Base-by-base conservation (phyloP, 2,888 invertebrate species). In the Enchytraeus crypticus region DNA sequence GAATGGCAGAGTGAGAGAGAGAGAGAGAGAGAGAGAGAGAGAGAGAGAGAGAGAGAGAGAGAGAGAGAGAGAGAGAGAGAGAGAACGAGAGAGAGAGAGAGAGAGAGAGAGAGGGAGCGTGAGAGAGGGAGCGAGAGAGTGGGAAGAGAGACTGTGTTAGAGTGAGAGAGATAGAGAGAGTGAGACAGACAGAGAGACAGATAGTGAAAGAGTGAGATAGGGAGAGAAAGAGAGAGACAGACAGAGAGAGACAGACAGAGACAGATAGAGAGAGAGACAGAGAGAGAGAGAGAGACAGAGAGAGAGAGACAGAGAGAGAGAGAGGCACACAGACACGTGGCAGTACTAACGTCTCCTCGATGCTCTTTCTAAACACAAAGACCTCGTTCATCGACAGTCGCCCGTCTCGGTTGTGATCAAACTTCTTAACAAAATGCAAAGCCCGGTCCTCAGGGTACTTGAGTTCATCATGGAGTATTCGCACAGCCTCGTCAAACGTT, bases 271-370 rank as follows among this genome's bases (percentile, higher is more conserved):
- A n/a, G n/a, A n/a, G n/a, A n/a, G n/a, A n/a, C n/a, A n/a, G n/a
- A n/a, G n/a, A n/a, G 49, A 49, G 49, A 49, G 49, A 49, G 49
- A 49, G 21, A 49, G 49, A 49, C 18, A 49, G 49, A 49, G 49
- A 49, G 49, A 49, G 49, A 49, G 23, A 49, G 23, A 49, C 8
- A 49, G 23, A 59, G 1, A 53, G 18, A 30, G 27, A 51, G 18
- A 1, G 30, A 38, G 5, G 21, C 5, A n/a, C 8, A 18, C 3
- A 30, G n/a, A n/a, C n/a, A n/a, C n/a, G n/a, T n/a, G n/a, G n/a
- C n/a, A n/a, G 27, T n/a, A 63, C 64, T 64, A 32, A 67, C 67
- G 67, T 67, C 32, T 67, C 67, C 27, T 65, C 60, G 47, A 67
- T 64, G 43, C 58, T 64, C 54, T 60, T 60, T 57, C 60, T 62